Base-by-base conservation (phyloP, 2,888 invertebrate genomes). In the Synanthedon andrenaeformis region DNA sequence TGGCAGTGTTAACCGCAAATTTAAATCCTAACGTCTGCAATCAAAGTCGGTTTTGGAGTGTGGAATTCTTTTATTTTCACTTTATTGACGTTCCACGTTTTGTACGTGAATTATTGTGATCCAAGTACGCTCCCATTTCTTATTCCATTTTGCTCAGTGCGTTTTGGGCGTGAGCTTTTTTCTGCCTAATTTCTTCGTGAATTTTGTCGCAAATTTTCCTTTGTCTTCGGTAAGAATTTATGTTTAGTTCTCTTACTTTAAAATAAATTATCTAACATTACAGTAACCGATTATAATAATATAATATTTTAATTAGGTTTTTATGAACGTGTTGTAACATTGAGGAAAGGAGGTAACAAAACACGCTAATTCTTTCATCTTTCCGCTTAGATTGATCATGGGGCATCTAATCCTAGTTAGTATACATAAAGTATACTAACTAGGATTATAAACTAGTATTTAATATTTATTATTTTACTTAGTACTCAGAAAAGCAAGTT, bases 101-200 rank as follows among this genome's bases (percentile, higher is more conserved):
- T 51, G 49, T 57, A 52, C 59, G 62, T 62, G 64, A 70, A 49
- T 49, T 49, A 49, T 49, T 49, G 49, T 49, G 49, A 49, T 49
- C 49, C 49, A 49, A 61, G 62, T 60, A 58, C 53, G 53, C 51
- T 55, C 57, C 58, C 59, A 56, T 62, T 61, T 58, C 60, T 62
- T 66, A 65, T 68, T 62, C 61, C 60, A 58, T 65, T 65, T 62
- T 62, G 62, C 63, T 59, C 52, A 52, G 56, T 54, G 59, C 56
- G 61, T 61, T 63, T 63, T 59, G 59, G 59, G 62, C 59, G 63
- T 61, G 59, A 56, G 59, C 57, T 57, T 61, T 65, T 65, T 66
- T 64, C 61, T 62, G 60, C 59, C 62, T 62, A 62, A 63, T 63
- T 63, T 62, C 57, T 54, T 57, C 51, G 48, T 35, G 57, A 60